phyloP scores from a whole-genome alignment of 2,888 invertebrate species.

The Laspeyria flexula region DNA sequence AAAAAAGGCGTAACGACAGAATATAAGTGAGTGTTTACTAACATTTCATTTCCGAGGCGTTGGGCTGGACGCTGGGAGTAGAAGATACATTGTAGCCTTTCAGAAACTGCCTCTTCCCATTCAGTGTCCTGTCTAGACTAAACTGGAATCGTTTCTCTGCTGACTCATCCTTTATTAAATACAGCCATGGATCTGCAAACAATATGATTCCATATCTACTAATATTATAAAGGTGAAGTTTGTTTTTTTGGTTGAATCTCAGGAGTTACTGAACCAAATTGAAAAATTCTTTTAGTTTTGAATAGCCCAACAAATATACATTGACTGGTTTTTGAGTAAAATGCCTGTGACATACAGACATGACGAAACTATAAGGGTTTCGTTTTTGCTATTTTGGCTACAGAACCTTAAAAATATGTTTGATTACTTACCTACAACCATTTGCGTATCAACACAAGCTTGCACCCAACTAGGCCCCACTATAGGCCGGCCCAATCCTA shows the following conservation, averaged over 20 bases:
- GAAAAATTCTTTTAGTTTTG: too few species aligned
- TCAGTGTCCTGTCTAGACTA: slow-evolving; percentile 57
- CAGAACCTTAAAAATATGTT: neutral
- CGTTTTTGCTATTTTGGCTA: too few species aligned
- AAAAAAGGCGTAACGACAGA: too few species aligned
- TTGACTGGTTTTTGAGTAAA: too few species aligned
- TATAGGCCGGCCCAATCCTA: slow-evolving; percentile 87
- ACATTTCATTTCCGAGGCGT: slow-evolving; percentile 71
- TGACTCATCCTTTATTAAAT: slow-evolving; percentile 76
- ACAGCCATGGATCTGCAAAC: slow-evolving; percentile 85
- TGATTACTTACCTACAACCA: slow-evolving; percentile 65
- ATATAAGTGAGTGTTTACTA: too few species aligned
- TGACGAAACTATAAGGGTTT: too few species aligned
- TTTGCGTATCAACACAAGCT: slow-evolving; percentile 66
- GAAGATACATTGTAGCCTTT: slow-evolving; percentile 68
- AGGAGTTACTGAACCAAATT: too few species aligned
- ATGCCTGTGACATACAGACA: too few species aligned
- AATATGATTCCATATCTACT: neutral
- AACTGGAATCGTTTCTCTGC: slow-evolving; percentile 84
- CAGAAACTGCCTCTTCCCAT: slow-evolving; percentile 63
- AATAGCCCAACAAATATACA: too few species aligned
- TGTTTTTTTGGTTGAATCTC: too few species aligned
- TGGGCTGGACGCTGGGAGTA: slow-evolving; percentile 69
- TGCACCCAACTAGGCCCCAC: slow-evolving; percentile 80
- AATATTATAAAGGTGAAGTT: too few species aligned